Base-by-base conservation (phyloP, 2,113 vertebrate species). In the human region DNA sequence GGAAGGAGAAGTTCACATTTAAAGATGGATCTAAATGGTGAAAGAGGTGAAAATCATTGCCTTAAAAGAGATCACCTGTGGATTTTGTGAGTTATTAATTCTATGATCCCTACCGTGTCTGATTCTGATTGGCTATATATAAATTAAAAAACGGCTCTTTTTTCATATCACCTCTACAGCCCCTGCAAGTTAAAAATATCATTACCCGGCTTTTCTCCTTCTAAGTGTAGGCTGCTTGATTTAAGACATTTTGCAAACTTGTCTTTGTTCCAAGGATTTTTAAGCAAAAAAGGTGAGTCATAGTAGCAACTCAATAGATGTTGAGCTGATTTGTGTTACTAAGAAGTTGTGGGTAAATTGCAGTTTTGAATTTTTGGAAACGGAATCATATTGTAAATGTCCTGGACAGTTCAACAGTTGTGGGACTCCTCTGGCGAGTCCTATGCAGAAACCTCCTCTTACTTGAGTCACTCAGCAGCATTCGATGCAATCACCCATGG, bases 251-350 rank as follows among this genome's bases (percentile, higher is more conserved):
- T 88, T 82, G 40, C 89, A 82, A 93, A 95, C 64, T 35, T 85
- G 59, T 72, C 81, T 93, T 70, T 84, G 52, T 93, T 94, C 61
- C 64, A 61, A 30, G 78, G 79, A 86, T 80, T 93, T 94, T 87
- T 96, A 73, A 97, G 92, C 80, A 93, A 89, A 83, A 83, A 92
- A 89, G 72, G 43, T 87, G 90, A 97, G 75, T 91, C 72, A 35
- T 30, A 30, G 64, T 40, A 48, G 78, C 84, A 96, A 92, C 70
- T 89, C 57, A 43, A 20, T 61, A 45, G 23, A 4, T 43, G 48
- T 52, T 57, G 73, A 91, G 78, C 80, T 94, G 80, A 93, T 95
- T 92, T 94, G 48, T 30, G 55, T 96, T 87, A 84, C 66, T 55
- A 52, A 90, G 80, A 83, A 84, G 52, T 80, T 59, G 45, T 52